Evolutionary conservation across 2,888 invertebrate genomes (phyloP).

Genomic region (Empis stercorea): DNA sequence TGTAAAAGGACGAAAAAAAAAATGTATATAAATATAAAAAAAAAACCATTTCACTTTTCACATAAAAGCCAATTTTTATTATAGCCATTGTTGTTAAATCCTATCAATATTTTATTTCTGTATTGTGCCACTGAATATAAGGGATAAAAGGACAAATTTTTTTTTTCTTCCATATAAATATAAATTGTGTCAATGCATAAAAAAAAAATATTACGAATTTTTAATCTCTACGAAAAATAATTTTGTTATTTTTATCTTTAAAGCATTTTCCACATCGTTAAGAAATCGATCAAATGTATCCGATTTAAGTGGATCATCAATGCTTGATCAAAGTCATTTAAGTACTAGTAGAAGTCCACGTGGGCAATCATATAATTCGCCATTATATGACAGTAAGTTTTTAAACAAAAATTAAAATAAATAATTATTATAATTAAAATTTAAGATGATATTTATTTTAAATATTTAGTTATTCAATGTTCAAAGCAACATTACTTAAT

Average conservation of each 20-base stretch:
- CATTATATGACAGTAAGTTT: constrained; percentile 16
- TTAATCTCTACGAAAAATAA: background rate
- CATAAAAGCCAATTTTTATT: too few relatives aligned
- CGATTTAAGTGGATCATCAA: constrained; percentile 9
- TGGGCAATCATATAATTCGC: constrained; percentile 13
- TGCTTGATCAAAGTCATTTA: constrained; percentile 8
- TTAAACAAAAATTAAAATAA: background rate
- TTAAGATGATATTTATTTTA: too few relatives aligned
- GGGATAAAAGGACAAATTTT: background rate
- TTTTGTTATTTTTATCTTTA: constrained; percentile 3
- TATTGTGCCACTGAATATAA: background rate
- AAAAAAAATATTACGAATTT: constrained; percentile 2
- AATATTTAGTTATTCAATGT: too few relatives aligned
- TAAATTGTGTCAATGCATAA: background rate
- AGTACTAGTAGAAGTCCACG: background rate
- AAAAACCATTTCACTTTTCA: too few relatives aligned
- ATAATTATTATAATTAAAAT: too few relatives aligned
- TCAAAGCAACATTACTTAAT: too few relatives aligned
- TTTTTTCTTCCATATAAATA: too few relatives aligned
- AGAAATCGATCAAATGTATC: constrained; percentile 13
- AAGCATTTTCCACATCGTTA: constrained; percentile 17
- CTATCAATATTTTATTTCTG: background rate
- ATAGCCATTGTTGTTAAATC: too few relatives aligned
- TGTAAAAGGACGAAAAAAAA: too few relatives aligned
- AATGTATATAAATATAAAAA: too few relatives aligned